Conservation (phyloP, 1,140 invertebrate species). For the Drosophila busckii region DNA sequence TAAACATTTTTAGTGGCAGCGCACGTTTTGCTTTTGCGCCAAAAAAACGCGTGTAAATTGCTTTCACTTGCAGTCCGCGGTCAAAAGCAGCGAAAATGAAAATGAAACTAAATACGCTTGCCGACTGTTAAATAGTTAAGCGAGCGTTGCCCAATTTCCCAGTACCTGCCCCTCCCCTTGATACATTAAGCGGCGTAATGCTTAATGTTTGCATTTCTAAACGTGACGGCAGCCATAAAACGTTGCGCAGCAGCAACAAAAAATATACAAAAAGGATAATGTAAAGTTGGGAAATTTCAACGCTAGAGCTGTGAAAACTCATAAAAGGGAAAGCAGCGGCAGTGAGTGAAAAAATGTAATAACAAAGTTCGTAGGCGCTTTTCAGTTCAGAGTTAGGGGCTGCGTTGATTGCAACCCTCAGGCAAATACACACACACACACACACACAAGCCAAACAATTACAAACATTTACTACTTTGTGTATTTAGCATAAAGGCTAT, state of each 20-base stretch:
- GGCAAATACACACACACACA: slow-evolving; percentile 26
- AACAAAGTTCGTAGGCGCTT: slow-evolving; percentile 35
- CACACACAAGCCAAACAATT: too few relatives aligned
- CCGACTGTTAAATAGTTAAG: slow-evolving; percentile 61
- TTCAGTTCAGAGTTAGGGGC: slow-evolving; percentile 11
- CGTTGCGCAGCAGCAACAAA: slow-evolving; percentile 1
- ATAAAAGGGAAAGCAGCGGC: slow-evolving; percentile 18
- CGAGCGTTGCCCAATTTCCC: neutral
- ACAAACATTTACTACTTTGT: slow-evolving; percentile 7
- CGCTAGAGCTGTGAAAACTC: slow-evolving; percentile 3
- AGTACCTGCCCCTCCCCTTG: neutral
- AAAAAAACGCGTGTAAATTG: slow-evolving; percentile 66
- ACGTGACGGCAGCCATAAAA: slow-evolving; percentile 42
- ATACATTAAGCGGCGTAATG: slow-evolving; percentile 2
- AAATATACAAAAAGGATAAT: slow-evolving; percentile 36
- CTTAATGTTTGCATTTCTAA: slow-evolving; percentile 48
- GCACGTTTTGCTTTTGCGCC: slow-evolving; percentile 57
- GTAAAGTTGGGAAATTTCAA: slow-evolving; percentile 20
- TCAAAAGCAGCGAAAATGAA: slow-evolving; percentile 39
- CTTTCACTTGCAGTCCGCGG: slow-evolving; percentile 57
- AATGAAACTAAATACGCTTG: slow-evolving; percentile 66
- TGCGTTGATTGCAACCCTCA: slow-evolving; percentile 6
- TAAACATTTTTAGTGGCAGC: slow-evolving; percentile 47
- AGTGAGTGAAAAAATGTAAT: slow-evolving; percentile 26
- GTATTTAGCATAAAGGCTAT: too few relatives aligned